These are phyloP conservation scores for Condylura cristata DNA, from an alignment of 2,113 vertebrate species.

Conservation along the genomic window DNA sequence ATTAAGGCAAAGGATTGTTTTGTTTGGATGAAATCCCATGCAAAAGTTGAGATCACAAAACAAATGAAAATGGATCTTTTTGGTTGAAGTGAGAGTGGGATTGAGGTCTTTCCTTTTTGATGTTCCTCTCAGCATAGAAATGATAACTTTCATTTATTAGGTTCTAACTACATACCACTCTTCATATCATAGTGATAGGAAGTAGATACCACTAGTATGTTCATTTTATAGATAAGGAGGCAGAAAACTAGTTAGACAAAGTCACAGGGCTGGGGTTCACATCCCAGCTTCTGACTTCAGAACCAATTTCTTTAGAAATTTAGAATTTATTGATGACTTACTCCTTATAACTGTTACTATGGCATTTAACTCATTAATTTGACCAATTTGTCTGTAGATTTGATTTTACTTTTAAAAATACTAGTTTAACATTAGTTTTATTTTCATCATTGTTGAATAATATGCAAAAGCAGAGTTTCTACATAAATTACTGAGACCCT, in stretches of 20 bases:
- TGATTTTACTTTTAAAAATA: background rate
- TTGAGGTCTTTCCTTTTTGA: background rate
- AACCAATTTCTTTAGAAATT: background rate
- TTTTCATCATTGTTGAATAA: background rate
- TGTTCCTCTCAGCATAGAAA: background rate
- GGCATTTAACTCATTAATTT: background rate
- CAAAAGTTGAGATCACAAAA: background rate
- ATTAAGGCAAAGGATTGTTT: background rate
- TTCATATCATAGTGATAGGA: background rate
- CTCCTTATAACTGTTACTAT: too few species aligned
- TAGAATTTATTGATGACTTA: too few species aligned
- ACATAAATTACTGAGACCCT: too few species aligned
- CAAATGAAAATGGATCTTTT: background rate
- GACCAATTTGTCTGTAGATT: too few species aligned
- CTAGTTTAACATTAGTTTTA: background rate
- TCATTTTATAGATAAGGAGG: background rate
- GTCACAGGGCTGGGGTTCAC: background rate
- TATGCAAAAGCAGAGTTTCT: background rate
- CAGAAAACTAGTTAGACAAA: background rate
- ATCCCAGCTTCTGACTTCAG: background rate
- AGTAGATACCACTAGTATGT: background rate
- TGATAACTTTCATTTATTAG: background rate
- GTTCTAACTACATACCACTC: background rate
- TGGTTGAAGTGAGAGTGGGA: background rate
- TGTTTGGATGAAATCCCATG: background rate